phyloP scores from a whole-genome alignment of 2,797 vertebrate species.

The Hirundo rustica region DNA sequence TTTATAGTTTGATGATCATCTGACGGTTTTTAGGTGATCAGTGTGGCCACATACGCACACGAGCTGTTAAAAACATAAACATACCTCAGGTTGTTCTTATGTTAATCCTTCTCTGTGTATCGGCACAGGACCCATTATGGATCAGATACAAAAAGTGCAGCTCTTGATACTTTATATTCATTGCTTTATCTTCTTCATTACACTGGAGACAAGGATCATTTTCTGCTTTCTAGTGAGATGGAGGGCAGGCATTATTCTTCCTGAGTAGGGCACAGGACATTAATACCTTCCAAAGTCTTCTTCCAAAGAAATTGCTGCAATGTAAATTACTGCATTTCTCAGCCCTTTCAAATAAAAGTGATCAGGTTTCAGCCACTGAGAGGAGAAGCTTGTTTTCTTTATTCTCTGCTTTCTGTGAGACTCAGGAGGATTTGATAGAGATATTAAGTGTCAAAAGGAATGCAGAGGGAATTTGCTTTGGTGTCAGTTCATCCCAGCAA shows the following conservation, averaged over 20 bases:
- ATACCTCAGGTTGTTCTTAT: background rate
- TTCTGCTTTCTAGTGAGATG: background rate
- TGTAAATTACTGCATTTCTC: background rate
- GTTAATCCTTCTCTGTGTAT: background rate
- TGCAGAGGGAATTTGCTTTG: slow-evolving; percentile 2
- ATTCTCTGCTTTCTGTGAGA: background rate
- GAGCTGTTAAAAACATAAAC: background rate
- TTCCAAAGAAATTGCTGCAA: background rate
- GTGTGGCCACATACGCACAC: background rate
- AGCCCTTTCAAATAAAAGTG: background rate
- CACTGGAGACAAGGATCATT: background rate
- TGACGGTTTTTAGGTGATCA: background rate
- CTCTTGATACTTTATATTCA: background rate
- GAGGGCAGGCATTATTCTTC: background rate
- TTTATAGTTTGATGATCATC: background rate
- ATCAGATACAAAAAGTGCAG: background rate
- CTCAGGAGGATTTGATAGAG: slow-evolving; percentile 29
- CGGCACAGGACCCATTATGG: background rate
- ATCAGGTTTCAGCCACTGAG: slow-evolving; percentile 3
- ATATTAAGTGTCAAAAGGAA: slow-evolving; percentile 46
- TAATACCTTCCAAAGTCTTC: background rate
- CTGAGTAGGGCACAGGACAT: background rate
- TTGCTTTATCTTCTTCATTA: slow-evolving; percentile 5
- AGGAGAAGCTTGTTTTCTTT: slow-evolving; percentile 25
- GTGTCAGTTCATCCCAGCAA: background rate